Evolutionary conservation across 2,797 vertebrate genomes (phyloP), one percentile per base, ranked within the genome.

Genomic region (Fistularia commersonii): DNA sequence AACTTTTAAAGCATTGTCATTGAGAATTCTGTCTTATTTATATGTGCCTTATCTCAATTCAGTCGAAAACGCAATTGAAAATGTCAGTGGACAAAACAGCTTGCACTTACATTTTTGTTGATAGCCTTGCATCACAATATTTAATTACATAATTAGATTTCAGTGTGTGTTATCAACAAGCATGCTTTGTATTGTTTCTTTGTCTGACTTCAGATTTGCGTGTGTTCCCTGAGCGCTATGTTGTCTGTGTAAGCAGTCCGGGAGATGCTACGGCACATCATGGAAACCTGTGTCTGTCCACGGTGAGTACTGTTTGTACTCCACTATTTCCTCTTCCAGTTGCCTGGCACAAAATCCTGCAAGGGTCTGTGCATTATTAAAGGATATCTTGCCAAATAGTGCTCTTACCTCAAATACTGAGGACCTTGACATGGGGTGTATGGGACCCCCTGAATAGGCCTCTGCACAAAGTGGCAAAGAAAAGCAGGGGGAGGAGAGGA

Each of bases 151-250:
- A 79, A 82, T 82, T 78, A 76, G 74, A 82, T 69, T 63, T 74
- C 72, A 74, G 66, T 52, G 76, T 55, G 53, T 12, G 23, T 77
- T 80, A 83, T 84, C 84, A 86, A 85, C 76, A 51, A 58, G 43
- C 57, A 23, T 53, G 54, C 53, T 75, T 70, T 81, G 64, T 61
- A 61, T 69, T 75, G 63, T 78, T 61, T 69, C 73, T 66, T 45
- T 58, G 1, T 46, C 65, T 73, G 56, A 61, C 79, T 69, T 62
- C 77, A 98, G 95, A 93, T 32, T 82, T 98, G 62, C 88, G 85
- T 75, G 82, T 97, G 64, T 97, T 98, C 88, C 95, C 95, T 45
- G 94, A 97, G 51, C 85, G 90, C 50, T 94, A 92, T 77, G 91
- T 95, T 35, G 92, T 97, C 80, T 95, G 90, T 84, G 89, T 92